Percentiles rank a stretch among this genome's conserved stretches.
Conservation (phyloP, 2,113 vertebrate species). For the Coracopsis vasa region DNA sequence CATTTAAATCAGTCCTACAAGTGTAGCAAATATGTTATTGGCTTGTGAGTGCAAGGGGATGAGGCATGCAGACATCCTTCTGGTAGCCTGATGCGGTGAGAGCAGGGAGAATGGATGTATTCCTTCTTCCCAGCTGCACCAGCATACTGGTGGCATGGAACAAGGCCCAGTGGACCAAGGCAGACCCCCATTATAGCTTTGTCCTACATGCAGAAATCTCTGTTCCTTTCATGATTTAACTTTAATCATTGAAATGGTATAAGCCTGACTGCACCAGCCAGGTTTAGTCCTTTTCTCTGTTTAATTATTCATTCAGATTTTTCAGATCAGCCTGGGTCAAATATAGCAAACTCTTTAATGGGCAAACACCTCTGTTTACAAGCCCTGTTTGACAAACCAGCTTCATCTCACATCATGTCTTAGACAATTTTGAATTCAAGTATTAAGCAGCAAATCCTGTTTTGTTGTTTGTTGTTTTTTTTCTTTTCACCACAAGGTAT, state of each 20-base stretch:
- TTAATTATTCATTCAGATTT: background rate
- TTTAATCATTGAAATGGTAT: background rate
- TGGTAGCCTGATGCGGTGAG: background rate
- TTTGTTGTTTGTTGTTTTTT: background rate
- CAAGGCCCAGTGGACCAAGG: background rate
- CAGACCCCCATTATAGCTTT: background rate
- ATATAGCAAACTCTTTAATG: background rate
- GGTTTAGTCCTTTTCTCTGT: background rate
- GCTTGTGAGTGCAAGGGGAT: background rate
- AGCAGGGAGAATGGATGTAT: background rate
- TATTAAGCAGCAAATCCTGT: background rate
- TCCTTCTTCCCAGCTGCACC: background rate
- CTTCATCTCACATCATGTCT: background rate
- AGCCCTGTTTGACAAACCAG: background rate
- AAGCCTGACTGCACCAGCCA: background rate
- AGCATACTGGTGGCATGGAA: background rate
- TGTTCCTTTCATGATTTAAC: background rate
- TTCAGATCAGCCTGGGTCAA: background rate
- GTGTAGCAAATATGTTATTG: background rate
- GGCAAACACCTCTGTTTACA: background rate
- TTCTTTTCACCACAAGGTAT: background rate
- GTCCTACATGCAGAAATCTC: background rate
- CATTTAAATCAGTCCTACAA: background rate
- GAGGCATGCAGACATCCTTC: background rate
- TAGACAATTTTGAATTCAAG: background rate